Base-by-base conservation (phyloP, 2,797 vertebrate species). In the Meda fulgida region DNA sequence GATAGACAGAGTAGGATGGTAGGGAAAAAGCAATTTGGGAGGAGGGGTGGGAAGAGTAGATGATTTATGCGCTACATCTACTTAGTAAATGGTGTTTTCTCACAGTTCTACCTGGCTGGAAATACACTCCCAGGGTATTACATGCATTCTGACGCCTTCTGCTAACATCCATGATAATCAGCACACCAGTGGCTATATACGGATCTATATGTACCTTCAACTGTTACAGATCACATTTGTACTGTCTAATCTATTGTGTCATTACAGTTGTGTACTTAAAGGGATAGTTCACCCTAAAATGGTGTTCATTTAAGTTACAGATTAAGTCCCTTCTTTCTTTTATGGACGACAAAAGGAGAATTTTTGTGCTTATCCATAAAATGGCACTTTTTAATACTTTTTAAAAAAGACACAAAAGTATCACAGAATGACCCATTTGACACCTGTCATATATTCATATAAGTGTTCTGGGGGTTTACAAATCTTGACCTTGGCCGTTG, bases 51-150 rank as follows among this genome's bases (percentile, higher is more conserved):
- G 67, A 63, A 63, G 76, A 18, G 65, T 8, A 78, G 78, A 63
- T 87, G 89, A 92, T 92, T 90, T 89, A 92, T 91, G 86, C 89
- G 66, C 63, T 55, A 76, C 88, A 89, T 92, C 86, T 89, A 65
- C 86, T 86, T 90, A 86, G 87, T 69, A 89, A 91, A 91, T 89
- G 81, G 75, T 67, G 83, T 78, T 88, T 84, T 89, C 86, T 83
- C 84, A 87, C 84, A 89, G 87, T 84, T 91, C 71, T 73, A 87
- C 85, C 84, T 82, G 87, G 63, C 84, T 84, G 89, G 85, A 80
- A 90, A 92, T 88, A 75, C 84, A 81, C 80, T 91, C 77, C 89
- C 78, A 78, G 79, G 43, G 86, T 88, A 91, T 92, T 88, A 85
- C 85, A 83, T 72, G 83, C 65, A 51, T 69, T 48, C 40, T 36